Percentiles rank a stretch among this genome's conserved stretches.
Evolutionary conservation across 2,888 invertebrate species (phyloP).

Genomic region (Thymelicus lineola): DNA sequence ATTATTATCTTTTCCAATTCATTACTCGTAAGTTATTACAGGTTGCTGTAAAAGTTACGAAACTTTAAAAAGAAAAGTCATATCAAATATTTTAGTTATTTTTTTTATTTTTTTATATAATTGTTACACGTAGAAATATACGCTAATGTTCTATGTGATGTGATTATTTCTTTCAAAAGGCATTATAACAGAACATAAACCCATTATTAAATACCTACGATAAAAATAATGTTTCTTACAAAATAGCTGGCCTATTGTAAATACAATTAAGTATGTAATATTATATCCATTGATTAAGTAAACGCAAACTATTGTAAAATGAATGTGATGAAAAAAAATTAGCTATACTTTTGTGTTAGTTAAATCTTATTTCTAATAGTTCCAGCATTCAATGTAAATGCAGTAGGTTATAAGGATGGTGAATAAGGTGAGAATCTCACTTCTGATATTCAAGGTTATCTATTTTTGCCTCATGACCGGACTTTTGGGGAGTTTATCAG

Average conservation of each 20-base stretch:
- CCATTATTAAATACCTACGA: conserved; percentile 21
- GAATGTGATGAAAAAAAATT: conserved; percentile 21
- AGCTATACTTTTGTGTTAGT: not conserved
- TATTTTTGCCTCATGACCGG: too few species aligned
- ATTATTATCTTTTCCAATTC: too few species aligned
- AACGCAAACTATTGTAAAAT: conserved; percentile 23
- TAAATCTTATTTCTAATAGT: not conserved
- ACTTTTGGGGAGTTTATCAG: too few species aligned
- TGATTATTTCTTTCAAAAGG: too few species aligned
- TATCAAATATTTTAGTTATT: too few species aligned
- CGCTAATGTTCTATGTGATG: too few species aligned
- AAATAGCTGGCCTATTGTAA: conserved; percentile 53
- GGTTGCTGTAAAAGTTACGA: too few species aligned
- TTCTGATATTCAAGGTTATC: too few species aligned
- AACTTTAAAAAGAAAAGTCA: too few species aligned
- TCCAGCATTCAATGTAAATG: not conserved
- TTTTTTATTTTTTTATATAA: too few species aligned
- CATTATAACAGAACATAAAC: not conserved
- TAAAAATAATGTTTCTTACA: conserved; percentile 63
- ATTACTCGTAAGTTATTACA: too few species aligned
- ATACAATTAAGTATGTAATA: conserved; percentile 39
- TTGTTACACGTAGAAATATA: too few species aligned
- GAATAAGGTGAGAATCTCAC: not conserved
- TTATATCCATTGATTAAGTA: conserved; percentile 30
- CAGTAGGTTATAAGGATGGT: not conserved